Percentiles rank a stretch among this genome's conserved stretches.
These are phyloP conservation scores for Phenganax stokvisi DNA, from an alignment of 92 coral and sea anemone genomes.

Conservation along the genomic window DNA sequence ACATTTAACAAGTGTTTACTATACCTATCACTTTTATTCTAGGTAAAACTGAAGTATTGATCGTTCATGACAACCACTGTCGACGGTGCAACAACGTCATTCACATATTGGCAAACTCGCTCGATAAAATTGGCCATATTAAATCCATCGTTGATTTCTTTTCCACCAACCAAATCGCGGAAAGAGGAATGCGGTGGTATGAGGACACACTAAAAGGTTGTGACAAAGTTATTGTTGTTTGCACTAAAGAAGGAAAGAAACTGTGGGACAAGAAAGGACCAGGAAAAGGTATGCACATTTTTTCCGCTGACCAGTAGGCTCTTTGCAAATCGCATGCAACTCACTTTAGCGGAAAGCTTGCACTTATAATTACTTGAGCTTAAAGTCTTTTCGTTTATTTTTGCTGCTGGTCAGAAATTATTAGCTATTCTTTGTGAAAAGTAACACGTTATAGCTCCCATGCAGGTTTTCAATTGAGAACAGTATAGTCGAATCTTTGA, in stretches of 20 bases:
- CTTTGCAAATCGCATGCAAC: neutral
- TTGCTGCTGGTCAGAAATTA: too few relatives aligned
- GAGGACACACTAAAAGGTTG: slow-evolving; percentile 4
- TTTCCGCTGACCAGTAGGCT: neutral
- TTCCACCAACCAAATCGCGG: slow-evolving; percentile 7
- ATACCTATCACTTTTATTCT: neutral
- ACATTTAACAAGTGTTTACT: too few relatives aligned
- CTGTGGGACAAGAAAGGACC: neutral
- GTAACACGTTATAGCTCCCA: too few relatives aligned
- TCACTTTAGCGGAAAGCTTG: too few relatives aligned
- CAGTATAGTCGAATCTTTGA: too few relatives aligned
- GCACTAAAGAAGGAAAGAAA: slow-evolving; percentile 32
- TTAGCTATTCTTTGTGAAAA: too few relatives aligned
- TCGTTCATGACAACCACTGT: slow-evolving; percentile 32
- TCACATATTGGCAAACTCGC: slow-evolving; percentile 14
- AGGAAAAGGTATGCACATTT: neutral
- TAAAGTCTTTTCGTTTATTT: too few relatives aligned
- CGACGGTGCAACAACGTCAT: slow-evolving; percentile 1
- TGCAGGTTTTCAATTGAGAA: too few relatives aligned
- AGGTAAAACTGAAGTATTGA: slow-evolving; percentile 7
- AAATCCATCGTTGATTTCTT: slow-evolving; percentile 13
- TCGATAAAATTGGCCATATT: slow-evolving; percentile 5
- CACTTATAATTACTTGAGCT: too few relatives aligned
- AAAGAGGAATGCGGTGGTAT: slow-evolving; percentile 31
- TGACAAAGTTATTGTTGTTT: slow-evolving; percentile 32